These are phyloP conservation scores for Opisthocomus hoazin DNA, from an alignment of 2,113 vertebrate species.

Conservation along the genomic window DNA sequence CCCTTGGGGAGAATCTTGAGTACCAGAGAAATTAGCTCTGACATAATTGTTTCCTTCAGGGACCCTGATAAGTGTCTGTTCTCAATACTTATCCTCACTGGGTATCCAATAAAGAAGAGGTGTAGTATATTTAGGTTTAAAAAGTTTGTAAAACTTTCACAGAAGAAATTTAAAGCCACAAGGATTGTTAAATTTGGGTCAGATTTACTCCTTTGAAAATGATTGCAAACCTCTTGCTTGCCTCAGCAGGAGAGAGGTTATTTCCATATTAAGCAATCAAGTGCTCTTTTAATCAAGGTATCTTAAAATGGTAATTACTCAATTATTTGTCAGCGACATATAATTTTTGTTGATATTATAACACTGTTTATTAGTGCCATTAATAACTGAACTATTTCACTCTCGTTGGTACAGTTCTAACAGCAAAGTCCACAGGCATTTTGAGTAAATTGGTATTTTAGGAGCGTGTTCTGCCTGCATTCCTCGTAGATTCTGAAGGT, in stretches of 20 bases:
- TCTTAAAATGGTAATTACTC: constrained; percentile 3
- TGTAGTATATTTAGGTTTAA: neutral
- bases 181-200: neutral
- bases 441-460: neutral
- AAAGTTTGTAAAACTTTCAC: constrained; percentile 15
- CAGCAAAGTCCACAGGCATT: neutral
- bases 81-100: neutral
- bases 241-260: neutral
- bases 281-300: constrained; percentile 7
- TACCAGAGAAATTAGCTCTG: constrained; percentile 5
- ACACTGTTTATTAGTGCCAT: neutral
- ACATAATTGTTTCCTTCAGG: neutral
- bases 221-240: neutral
- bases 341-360: neutral
- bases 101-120: neutral
- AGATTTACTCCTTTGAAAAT: neutral
- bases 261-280: constrained; percentile 13
- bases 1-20: neutral
- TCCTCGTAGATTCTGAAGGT: neutral
- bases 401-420: neutral
- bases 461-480: neutral
- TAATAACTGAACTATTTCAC: neutral
- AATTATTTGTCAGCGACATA: neutral
- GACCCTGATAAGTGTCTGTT: neutral
- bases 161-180: neutral